Base-by-base conservation (phyloP, 2,113 vertebrate species). In the Axis porcinus region DNA sequence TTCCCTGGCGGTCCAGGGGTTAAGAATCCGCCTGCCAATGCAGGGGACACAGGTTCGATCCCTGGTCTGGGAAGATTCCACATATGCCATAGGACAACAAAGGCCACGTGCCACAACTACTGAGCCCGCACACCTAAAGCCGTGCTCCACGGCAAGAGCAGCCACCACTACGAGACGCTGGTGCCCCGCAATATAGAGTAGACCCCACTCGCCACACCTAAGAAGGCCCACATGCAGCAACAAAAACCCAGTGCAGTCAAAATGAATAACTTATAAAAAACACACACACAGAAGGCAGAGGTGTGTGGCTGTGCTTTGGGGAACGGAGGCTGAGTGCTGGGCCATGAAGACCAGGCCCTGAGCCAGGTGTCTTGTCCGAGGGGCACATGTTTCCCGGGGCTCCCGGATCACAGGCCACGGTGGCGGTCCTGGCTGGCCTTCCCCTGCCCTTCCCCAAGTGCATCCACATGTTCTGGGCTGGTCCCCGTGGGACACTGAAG, bases 391-490 rank as follows among this genome's bases (percentile, higher is more conserved):
- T 54, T 74, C 94, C 97, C 54, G 16, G 2, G 79, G 17, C 58
- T 95, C 91, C 90, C 21, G 52, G 50, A 47, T 67, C 33, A 36
- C 76, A 23, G 74, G 92, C 76, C 94, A 95, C 0, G 11, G 84
- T 83, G 95, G 64, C 43, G 0, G 33, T 15, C 89, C 79, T 6
- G 14, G 74, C 50, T 36, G 55, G 40, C 78, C 60, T 45, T 74
- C 36, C 23, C n/a, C 57, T 86, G 67, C 52, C 87, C 54, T 89
- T 40, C 21, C 33, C 58, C 30, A 60, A 83, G 62, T 45, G 54
- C 9, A 10, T 50, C 52, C 74, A 67, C 87, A 60, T 5, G 6
- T 78, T 94, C 82, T 95, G 96, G 90, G 94, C n/a, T 84, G 70
- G 91, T 93, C 86, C 86, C 83, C 62, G 28, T n/a, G 91, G 60